Evolutionary conservation across 2,888 invertebrate genomes (phyloP).

Genomic region (Julus scandinavius): DNA sequence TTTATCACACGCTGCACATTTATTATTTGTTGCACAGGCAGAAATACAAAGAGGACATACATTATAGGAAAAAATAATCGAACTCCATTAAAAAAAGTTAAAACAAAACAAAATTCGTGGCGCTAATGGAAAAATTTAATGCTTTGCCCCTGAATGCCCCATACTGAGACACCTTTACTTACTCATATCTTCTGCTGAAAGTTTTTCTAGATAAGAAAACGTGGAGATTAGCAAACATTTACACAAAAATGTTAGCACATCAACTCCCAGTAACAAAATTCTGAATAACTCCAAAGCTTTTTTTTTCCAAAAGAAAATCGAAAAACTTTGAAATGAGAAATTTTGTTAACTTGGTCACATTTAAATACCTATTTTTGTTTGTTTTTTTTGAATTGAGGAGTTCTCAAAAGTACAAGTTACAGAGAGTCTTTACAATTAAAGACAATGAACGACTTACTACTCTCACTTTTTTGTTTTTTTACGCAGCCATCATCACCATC

Average conservation of each 20-base stretch:
- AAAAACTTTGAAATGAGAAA: no score
- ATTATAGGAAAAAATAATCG: conserved; percentile 53
- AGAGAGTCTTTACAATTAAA: neutral
- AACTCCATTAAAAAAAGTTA: conserved; percentile 52
- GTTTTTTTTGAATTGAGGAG: no score
- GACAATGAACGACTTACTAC: neutral
- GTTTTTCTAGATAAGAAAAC: conserved; percentile 37
- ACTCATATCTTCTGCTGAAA: conserved; percentile 51
- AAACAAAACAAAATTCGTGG: conserved; percentile 43
- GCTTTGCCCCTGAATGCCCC: conserved; percentile 49
- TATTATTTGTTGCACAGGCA: conserved; percentile 52
- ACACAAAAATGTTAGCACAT: neutral
- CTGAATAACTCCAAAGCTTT: neutral
- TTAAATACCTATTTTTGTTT: no score
- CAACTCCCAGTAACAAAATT: neutral
- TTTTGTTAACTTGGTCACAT: no score
- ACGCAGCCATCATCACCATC: conserved; percentile 37
- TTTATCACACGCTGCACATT: conserved; percentile 52
- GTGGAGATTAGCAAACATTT: neutral
- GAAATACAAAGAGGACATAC: conserved; percentile 52
- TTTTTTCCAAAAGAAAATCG: neutral
- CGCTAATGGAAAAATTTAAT: conserved; percentile 41
- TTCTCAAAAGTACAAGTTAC: neutral
- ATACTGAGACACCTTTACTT: conserved; percentile 49
- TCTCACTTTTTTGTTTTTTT: conserved; percentile 48